A percentile compares a stretch with the other conserved stretches of the same genome.
phyloP scores from a whole-genome alignment of 2,113 vertebrate species.

The Arenaria interpres region DNA sequence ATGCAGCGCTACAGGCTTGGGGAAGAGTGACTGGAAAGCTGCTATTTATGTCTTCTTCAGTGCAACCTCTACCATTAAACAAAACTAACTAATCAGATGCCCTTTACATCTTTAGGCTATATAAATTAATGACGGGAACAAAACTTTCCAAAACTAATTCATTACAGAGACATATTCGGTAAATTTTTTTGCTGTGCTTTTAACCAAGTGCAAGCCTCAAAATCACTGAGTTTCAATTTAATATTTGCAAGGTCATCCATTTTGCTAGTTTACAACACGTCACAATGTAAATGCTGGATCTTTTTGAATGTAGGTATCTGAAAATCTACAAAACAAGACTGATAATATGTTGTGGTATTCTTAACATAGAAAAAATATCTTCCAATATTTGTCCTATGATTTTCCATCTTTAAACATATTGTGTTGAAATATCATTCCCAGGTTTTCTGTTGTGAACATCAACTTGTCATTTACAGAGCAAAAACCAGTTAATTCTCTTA shows the following conservation, averaged over 20 bases:
- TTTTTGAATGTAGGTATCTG: not conserved
- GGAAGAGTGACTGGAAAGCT: not conserved
- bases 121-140: not conserved
- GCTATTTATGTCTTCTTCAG: not conserved
- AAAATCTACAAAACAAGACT: not conserved
- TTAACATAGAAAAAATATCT: not conserved
- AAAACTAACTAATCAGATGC: not conserved
- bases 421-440: not conserved
- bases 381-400: not conserved
- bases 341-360: not conserved
- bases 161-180: not conserved
- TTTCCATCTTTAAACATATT: not conserved
- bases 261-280: not conserved
- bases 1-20: not conserved
- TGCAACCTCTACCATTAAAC: not conserved
- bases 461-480: not conserved
- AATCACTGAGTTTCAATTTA: not conserved
- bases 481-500: not conserved
- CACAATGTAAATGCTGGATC: not conserved
- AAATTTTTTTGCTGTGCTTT: not conserved
- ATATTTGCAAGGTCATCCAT: not conserved
- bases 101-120: not conserved
- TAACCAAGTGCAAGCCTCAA: not conserved
- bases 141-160: not conserved
- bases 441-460: not conserved